Evolutionary conservation across 1,140 invertebrate genomes (phyloP).

Genomic region (Microplitis mediator): DNA sequence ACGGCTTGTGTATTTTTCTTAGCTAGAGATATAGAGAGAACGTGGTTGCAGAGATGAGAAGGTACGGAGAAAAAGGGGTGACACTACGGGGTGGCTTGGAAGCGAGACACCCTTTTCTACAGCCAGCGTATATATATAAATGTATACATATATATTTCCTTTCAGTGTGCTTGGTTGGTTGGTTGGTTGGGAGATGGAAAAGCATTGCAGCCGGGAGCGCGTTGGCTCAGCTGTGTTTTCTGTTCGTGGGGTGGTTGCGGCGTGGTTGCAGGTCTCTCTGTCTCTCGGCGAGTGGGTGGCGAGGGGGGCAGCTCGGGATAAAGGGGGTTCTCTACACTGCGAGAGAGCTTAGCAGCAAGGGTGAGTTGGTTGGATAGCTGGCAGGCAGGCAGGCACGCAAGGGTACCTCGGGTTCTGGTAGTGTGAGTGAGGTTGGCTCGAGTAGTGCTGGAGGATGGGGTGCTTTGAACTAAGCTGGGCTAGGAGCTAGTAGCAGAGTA

Average conservation of each 20-base stretch:
- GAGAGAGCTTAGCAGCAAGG: conserved; percentile 7
- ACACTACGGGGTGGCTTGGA: neutral
- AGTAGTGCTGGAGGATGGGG: conserved; percentile 31
- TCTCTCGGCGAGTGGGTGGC: neutral
- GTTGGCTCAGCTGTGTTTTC: conserved; percentile 43
- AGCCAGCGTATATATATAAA: neutral
- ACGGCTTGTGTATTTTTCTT: conserved; percentile 34
- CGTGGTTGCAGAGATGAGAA: conserved; percentile 21
- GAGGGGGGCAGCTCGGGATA: conserved; percentile 3
- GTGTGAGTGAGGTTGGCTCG: conserved; percentile 31
- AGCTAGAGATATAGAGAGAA: conserved; percentile 31
- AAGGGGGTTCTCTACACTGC: conserved; percentile 7
- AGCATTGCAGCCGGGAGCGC: conserved; percentile 36
- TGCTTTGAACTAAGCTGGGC: conserved; percentile 44
- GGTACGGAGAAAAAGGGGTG: conserved; percentile 21
- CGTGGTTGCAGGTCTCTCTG: conserved; percentile 32
- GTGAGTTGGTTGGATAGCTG: conserved; percentile 27
- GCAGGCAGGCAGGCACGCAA: conserved; percentile 34
- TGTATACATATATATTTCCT: conserved; percentile 26
- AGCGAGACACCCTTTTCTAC: conserved; percentile 28
- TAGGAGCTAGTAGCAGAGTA: conserved; percentile 28
- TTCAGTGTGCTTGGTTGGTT: neutral
- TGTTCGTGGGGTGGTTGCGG: conserved; percentile 39
- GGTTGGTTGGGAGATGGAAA: conserved; percentile 25
- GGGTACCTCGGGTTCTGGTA: conserved; percentile 27